Percentiles rank a stretch among this genome's conserved stretches.
These are phyloP conservation scores for Esperia sulphurella DNA, from an alignment of 2,888 invertebrate species.

Conservation along the genomic window DNA sequence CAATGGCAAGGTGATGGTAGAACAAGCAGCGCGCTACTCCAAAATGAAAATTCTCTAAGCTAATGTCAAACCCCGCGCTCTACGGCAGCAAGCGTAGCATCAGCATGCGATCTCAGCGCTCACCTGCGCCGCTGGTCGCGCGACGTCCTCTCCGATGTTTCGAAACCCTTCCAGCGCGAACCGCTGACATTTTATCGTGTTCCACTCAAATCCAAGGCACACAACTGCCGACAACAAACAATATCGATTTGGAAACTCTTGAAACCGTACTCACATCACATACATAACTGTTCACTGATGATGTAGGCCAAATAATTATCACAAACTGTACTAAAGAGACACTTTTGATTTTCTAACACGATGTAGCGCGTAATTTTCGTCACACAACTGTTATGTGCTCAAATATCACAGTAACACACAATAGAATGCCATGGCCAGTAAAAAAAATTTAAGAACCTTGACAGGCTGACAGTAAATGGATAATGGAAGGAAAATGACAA, in stretches of 20 bases:
- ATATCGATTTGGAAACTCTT: conserved; percentile 42
- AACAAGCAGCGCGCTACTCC: conserved; percentile 25
- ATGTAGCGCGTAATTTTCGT: conserved; percentile 5
- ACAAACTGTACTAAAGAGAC: neutral
- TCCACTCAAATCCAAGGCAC: conserved; percentile 14
- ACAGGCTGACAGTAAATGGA: conserved; percentile 16
- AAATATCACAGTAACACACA: conserved; percentile 37
- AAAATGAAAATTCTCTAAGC: conserved; percentile 43
- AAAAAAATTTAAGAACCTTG: conserved; percentile 24
- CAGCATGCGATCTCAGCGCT: conserved; percentile 48
- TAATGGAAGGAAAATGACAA: conserved; percentile 22
- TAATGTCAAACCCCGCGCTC: conserved; percentile 38
- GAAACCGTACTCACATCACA: conserved; percentile 55
- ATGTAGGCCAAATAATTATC: neutral
- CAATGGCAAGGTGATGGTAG: too few species aligned
- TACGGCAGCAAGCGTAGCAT: conserved; percentile 38
- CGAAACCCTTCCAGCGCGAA: conserved; percentile 61
- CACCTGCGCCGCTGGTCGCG: conserved; percentile 66
- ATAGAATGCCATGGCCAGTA: conserved; percentile 18
- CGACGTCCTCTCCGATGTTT: conserved; percentile 59
- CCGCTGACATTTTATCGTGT: conserved; percentile 53
- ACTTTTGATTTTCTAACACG: too few species aligned
- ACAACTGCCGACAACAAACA: conserved; percentile 20
- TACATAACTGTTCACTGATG: conserved; percentile 20
- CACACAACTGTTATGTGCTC: conserved; percentile 20